Evolutionary conservation across 2,797 vertebrate species (phyloP), one percentile per base, ranked within the genome.

Genomic region (Eulemur mongoz): DNA sequence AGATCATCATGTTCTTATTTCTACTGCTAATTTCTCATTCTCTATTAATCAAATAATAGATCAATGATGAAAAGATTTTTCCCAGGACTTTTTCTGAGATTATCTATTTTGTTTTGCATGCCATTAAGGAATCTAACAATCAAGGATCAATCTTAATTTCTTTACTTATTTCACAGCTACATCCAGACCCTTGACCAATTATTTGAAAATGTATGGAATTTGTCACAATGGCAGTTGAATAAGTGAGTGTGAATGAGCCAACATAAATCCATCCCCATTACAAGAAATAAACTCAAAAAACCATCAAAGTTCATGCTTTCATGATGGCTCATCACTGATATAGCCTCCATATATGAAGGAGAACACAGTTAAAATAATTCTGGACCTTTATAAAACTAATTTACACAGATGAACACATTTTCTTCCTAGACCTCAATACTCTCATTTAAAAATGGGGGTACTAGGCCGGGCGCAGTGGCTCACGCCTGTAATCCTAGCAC

Each of bases 191-290:
- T 79, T 81, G 54, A 25, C 57, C 30, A 91, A 82, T 81, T 27
- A 75, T 15, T 78, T 91, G 63, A 88, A 91, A 96, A 88, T 76
- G n/a, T 14, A 85, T 63, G 38, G 40, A 75, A 92, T 92, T 82
- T 96, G 20, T 93, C 35, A 92, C 38, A 72, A 45, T 75, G 67
- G 54, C 57, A 94, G 81, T 88, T 93, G 92, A 93, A 73, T 73
- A 48, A 95, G 50, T 82, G 54, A 84, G 40, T 84, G 32, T 48
- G 43, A 80, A 69, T 88, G 45, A 92, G 84, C 43, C 84, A 9
- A 84, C 65, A 70, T 63, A 97, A 92, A 92, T 67, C 35, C 17
- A 94, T 63, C 10, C 20, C 12, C 35, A 80, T 92, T 87, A 50
- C 0, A 90, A 92, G 61, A 96, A 88, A 95, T 69, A 14, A 87